Conservation (phyloP, 2,113 vertebrate species). For the Gila orcuttii region DNA sequence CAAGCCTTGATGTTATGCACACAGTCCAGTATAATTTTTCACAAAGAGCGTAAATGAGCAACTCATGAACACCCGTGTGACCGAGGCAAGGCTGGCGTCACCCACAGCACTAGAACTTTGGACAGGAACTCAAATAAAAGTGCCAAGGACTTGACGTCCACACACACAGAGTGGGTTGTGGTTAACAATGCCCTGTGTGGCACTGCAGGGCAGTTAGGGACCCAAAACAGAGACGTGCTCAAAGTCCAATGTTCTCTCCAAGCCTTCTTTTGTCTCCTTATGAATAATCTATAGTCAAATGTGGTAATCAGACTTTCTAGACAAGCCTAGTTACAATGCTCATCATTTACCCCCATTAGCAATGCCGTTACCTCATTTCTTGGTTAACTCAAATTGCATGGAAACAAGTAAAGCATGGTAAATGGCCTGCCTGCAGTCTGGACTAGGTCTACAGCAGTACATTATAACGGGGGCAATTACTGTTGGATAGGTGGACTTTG, state of each 20-base stretch:
- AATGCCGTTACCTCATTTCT: conserved; percentile 76
- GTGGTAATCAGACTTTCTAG: conserved; percentile 71
- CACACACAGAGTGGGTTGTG: conserved; percentile 45
- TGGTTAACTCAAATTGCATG: conserved; percentile 74
- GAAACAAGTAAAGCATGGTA: conserved; percentile 73
- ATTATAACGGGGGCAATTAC: conserved; percentile 60
- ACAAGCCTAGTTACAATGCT: conserved; percentile 66
- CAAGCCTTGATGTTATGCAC: background rate
- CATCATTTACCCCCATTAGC: conserved; percentile 73
- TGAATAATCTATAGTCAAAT: conserved; percentile 73
- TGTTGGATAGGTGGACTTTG: conserved; percentile 42
- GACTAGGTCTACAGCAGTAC: conserved; percentile 65
- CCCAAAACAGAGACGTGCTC: conserved; percentile 60
- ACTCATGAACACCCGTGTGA: conserved; percentile 13
- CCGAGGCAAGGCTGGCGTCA: conserved; percentile 45
- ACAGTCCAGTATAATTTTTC: conserved; percentile 21
- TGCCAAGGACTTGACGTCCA: conserved; percentile 61
- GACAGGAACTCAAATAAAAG: conserved; percentile 55
- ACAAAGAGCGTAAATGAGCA: conserved; percentile 25
- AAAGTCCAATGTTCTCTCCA: conserved; percentile 63
- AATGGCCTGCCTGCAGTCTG: conserved; percentile 63
- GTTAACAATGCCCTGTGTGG: conserved; percentile 51
- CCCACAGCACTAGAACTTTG: conserved; percentile 51
- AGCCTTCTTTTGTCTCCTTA: conserved; percentile 69
- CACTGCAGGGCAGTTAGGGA: conserved; percentile 50